Percentiles rank a stretch among this genome's conserved stretches.
These are phyloP conservation scores for Caerostris darwini DNA, from an alignment of 1,140 invertebrate species.

Conservation along the genomic window DNA sequence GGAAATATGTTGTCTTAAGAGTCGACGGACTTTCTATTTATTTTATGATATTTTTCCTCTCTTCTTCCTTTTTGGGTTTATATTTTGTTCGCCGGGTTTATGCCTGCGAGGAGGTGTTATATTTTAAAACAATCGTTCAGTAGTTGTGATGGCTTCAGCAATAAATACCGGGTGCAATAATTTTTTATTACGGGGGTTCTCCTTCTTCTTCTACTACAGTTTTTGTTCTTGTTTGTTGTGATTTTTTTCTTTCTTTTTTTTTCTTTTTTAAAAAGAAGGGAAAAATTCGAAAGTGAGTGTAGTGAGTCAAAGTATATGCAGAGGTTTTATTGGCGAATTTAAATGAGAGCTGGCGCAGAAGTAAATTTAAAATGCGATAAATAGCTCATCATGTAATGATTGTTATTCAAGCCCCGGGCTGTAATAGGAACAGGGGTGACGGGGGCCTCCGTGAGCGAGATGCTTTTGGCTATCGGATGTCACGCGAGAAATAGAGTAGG, in stretches of 20 bases:
- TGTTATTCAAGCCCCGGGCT: conserved; percentile 42
- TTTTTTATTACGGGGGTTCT: conserved; percentile 63
- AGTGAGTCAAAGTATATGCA: too few species aligned
- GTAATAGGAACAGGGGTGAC: conserved; percentile 43
- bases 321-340: conserved; percentile 65
- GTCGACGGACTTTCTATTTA: background rate
- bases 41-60: background rate
- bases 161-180: conserved; percentile 66
- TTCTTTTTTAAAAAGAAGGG: too few species aligned
- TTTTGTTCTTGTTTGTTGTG: background rate
- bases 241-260: background rate
- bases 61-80: background rate
- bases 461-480: too few species aligned
- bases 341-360: conserved; percentile 33
- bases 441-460: too few species aligned
- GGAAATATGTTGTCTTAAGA: conserved; percentile 77
- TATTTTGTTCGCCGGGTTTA: conserved; percentile 22
- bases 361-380: conserved; percentile 71
- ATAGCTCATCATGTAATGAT: conserved; percentile 71
- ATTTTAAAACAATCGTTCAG: conserved; percentile 76
- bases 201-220: background rate
- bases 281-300: too few species aligned
- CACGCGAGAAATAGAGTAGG: too few species aligned
- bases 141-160: conserved; percentile 7
- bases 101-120: conserved; percentile 69